A percentile compares a stretch with the other conserved stretches of the same genome.
Evolutionary conservation across 2,113 vertebrate genomes (phyloP).

Genomic region (Ictidomys tridecemlineatus): DNA sequence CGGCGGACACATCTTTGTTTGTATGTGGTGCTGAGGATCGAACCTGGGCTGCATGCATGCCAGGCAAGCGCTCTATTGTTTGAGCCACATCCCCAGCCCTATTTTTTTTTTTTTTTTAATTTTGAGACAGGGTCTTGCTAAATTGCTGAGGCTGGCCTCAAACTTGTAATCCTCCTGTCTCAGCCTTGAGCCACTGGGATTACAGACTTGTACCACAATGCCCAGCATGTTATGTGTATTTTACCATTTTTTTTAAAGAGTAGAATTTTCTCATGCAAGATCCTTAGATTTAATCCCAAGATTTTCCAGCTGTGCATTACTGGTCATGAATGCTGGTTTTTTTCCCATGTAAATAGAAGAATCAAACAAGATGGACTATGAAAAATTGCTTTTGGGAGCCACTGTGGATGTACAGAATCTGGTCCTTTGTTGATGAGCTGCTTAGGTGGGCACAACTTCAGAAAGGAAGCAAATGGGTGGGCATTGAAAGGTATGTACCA

Average conservation of each 20-base stretch:
- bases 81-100: no score
- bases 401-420: neutral
- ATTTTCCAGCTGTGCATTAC: neutral
- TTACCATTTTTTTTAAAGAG: neutral
- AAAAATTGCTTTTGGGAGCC: neutral
- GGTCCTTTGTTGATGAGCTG: neutral
- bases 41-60: no score
- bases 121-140: neutral
- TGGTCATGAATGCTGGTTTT: neutral
- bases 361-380: neutral
- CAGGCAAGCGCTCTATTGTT: no score
- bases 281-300: neutral
- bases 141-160: neutral
- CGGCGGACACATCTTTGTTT: no score
- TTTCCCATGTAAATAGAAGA: neutral
- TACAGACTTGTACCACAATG: neutral
- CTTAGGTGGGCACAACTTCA: neutral
- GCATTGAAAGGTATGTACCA: neutral
- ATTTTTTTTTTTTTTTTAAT: no score
- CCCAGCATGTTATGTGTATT: no score
- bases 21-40: no score
- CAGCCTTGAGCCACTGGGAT: neutral
- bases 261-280: neutral
- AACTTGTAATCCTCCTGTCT: neutral
- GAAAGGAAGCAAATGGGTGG: neutral